Conservation (phyloP, 2,113 vertebrate species). For the Gymnobelideus leadbeateri region DNA sequence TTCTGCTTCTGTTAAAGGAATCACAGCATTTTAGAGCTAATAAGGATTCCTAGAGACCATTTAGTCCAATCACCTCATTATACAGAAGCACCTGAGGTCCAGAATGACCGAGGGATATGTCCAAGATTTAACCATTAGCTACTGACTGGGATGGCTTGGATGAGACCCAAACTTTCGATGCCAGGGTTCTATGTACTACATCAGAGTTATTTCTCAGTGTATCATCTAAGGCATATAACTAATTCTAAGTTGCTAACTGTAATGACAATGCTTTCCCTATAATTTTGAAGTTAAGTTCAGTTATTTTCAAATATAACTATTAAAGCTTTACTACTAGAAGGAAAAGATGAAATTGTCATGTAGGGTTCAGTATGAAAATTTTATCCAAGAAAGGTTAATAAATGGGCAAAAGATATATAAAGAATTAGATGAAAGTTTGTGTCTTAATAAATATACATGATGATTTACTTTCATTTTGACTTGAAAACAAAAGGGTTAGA, state of each 20-base stretch:
- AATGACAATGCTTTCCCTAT: neutral
- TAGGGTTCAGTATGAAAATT: neutral
- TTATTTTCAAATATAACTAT: constrained; percentile 34
- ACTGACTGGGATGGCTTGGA: neutral
- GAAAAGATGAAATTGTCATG: constrained; percentile 17
- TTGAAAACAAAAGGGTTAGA: constrained; percentile 58
- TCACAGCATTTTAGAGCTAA: neutral
- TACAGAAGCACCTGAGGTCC: neutral
- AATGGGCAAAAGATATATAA: constrained; percentile 30
- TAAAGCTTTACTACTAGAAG: constrained; percentile 3
- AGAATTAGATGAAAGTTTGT: constrained; percentile 19
- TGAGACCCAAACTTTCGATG: neutral
- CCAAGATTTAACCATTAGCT: neutral
- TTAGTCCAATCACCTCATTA: neutral
- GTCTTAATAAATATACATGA: constrained; percentile 46
- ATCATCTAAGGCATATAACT: neutral
- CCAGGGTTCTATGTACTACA: neutral
- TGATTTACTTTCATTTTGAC: constrained; percentile 45
- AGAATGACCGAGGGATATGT: neutral
- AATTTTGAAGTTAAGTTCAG: constrained; percentile 4
- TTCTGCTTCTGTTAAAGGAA: neutral
- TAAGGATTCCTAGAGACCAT: neutral
- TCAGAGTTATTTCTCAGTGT: neutral
- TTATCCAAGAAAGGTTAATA: constrained; percentile 17
- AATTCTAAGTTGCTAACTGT: neutral